Evolutionary conservation across 2,797 vertebrate genomes (phyloP).

Genomic region (Corythornis leucogaster): DNA sequence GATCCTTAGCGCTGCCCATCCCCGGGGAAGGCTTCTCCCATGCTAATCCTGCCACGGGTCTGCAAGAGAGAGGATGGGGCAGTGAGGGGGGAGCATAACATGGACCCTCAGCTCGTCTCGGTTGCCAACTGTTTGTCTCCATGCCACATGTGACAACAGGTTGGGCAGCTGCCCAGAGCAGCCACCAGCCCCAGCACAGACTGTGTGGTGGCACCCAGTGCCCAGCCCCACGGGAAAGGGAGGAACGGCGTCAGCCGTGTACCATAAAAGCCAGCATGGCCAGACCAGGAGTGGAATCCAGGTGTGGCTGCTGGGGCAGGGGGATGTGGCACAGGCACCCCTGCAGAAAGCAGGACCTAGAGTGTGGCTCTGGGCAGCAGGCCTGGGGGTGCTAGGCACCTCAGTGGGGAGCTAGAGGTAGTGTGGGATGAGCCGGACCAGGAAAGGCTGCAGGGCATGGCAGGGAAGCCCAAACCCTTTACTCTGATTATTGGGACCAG

Average conservation of each 20-base stretch:
- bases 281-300: neutral
- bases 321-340: neutral
- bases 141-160: neutral
- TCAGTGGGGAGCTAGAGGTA: neutral
- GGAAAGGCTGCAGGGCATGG: neutral
- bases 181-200: neutral
- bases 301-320: neutral
- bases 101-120: fast-evolving
- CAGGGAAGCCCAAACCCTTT: neutral
- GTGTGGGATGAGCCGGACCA: neutral
- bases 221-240: neutral
- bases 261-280: neutral
- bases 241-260: neutral
- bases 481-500: neutral
- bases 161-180: neutral
- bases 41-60: conserved; percentile 45
- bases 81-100: neutral
- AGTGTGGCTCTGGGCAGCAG: neutral
- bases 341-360: neutral
- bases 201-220: neutral
- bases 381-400: fast-evolving
- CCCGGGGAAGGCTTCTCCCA: conserved; percentile 56
- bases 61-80: conserved; percentile 66
- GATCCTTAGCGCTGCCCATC: conserved; percentile 78
- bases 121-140: neutral